Evolutionary conservation across 2,113 vertebrate genomes (phyloP), one percentile per base, ranked within the genome.

Genomic region (Melanotaenia duboulayi): DNA sequence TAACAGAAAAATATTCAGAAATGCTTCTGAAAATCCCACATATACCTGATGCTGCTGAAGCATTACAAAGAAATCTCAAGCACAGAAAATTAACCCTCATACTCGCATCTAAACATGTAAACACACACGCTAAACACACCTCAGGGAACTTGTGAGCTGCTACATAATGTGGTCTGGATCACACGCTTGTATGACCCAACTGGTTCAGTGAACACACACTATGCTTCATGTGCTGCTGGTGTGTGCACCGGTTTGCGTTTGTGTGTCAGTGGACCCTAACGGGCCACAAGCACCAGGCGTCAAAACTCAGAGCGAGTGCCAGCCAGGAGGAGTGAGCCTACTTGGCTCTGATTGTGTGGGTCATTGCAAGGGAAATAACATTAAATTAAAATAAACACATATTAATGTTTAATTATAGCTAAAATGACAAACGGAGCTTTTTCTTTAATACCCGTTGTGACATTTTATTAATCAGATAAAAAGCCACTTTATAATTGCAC

Each of bases 161-260:
- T 71, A 70, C 71, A 23, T 79, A 80, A 87, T 76, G 74, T 65
- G 74, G 50, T 52, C 71, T 60, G 65, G 78, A 87, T 87, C 80
- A 82, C 81, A 87, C 62, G 64, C 81, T 65, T 75, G 67, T 77
- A 49, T 74, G 83, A 86, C 71, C 88, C 74, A 83, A 71, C 83
- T 67, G 87, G 77, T 83, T 89, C 80, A 85, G 58, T 83, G 84
- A 82, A 71, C 87, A 77, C 87, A 77, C 71, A 56, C 65, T 54
- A 44, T 13, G 51, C 58, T 68, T 78, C 71, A 50, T 48, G 71
- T 35, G 62, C 19, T 60, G 71, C 16, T 59, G 67, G 40, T 55
- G 65, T 69, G 77, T 51, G 63, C 40, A 55, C 22, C 5, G 4
- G 56, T 40, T 28, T 81, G 73, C 63, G 65, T 78, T 44, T 50